Percentiles rank a stretch among this genome's conserved stretches.
Conservation (phyloP, 2,797 vertebrate genomes). For the Anolis apletophallus region DNA sequence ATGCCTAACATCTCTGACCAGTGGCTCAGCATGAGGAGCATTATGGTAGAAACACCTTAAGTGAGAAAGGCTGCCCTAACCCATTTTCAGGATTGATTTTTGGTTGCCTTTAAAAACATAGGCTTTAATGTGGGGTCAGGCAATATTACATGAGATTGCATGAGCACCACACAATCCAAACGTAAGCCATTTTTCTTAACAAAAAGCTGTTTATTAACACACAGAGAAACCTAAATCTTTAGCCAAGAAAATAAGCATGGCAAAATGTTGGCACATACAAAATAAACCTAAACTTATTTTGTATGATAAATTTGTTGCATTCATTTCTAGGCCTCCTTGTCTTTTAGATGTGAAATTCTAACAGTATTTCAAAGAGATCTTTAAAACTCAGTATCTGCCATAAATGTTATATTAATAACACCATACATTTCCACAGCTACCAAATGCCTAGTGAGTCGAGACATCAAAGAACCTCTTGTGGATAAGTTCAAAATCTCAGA, state of each 20-base stretch:
- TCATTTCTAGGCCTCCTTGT: neutral
- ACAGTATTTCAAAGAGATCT: neutral
- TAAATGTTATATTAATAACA: neutral
- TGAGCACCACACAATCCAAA: neutral
- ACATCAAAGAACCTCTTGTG: slow-evolving; percentile 14
- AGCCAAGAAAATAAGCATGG: neutral
- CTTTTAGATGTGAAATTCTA: neutral
- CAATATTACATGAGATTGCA: neutral
- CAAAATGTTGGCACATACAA: neutral
- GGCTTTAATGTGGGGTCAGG: neutral
- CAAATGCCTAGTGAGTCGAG: neutral
- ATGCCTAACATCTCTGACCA: neutral
- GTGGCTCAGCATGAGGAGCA: neutral
- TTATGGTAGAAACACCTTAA: neutral
- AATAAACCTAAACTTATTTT: neutral
- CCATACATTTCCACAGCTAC: neutral
- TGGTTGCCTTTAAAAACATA: neutral
- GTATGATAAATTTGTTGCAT: neutral
- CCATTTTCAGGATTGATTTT: neutral
- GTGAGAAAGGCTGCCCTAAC: neutral
- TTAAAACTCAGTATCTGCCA: neutral
- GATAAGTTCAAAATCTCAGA: slow-evolving; percentile 9
- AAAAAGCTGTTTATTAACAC: neutral
- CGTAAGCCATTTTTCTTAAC: neutral
- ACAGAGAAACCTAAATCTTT: neutral